Evolutionary conservation across 2,113 vertebrate genomes (phyloP), one percentile per base, ranked within the genome.

Genomic region (Austrofundulus limnaeus): DNA sequence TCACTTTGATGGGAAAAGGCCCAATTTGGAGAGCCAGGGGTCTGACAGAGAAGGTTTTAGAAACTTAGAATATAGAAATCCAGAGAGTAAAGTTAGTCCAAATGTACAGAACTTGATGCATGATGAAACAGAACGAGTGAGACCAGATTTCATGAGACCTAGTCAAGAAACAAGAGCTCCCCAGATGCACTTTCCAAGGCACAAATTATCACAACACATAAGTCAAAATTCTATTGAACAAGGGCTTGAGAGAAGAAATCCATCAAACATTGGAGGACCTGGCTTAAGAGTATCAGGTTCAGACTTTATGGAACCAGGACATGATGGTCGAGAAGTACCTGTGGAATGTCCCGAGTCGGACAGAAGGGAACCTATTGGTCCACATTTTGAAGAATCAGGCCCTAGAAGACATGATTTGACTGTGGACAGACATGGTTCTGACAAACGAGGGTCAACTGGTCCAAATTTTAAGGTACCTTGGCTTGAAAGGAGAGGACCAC

Each of bases 1-100:
- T 72, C 65, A 57, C 24, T 45, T 51, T 58, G 70, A 72, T 46
- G 60, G 51, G 9, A 75, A 19, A 49, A 37, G 49, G 25, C 49
- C 46, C 63, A 48, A 74, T 11, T 46, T 74, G 28, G 69, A 77
- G 34, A 67, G 19, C 20, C 70, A 49, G 3, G 61, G 37, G 0
- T 28, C 61, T 74, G 59, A 65, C 23, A 75, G 42, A 56, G 54
- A 14, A 61, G 19, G 11, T 16, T 14, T 2, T 50, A 14, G 10
- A 59, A 45, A 47, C 20, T 25, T 7, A 11, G 54, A 65, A 34
- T 48, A 67, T 21, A 28, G 53, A 46, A 31, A 41, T 48, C 11
- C 55, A 64, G 43, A 17, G 9, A 12, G 50, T 54, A 49, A 67
- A 46, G 60, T 56, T 16, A 58, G 31, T 31, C 43, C 25, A 61